Conservation (phyloP, 2,113 vertebrate genomes). For the Cinclus cinclus region DNA sequence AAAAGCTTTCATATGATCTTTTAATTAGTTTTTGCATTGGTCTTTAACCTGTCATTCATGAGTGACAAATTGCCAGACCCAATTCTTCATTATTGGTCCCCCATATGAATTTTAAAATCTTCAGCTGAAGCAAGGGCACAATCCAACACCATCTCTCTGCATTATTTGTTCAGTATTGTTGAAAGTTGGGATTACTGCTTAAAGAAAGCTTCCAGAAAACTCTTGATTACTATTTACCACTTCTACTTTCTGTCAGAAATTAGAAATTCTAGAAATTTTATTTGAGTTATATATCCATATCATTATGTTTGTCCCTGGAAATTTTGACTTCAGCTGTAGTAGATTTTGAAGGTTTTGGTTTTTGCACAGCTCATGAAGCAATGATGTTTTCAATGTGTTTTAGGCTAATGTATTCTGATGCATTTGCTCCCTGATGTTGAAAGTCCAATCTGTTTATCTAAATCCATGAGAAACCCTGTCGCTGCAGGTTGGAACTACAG, state of each 20-base stretch:
- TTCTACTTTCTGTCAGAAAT: not conserved
- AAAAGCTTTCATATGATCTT: not conserved
- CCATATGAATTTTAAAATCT: not conserved
- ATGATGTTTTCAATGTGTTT: not conserved
- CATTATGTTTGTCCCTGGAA: not conserved
- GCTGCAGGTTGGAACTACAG: not conserved
- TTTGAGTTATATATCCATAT: not conserved
- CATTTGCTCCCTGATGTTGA: not conserved
- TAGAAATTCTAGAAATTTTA: not conserved
- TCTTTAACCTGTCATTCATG: not conserved
- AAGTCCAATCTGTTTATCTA: not conserved
- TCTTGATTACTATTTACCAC: not conserved
- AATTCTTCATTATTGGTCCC: not conserved
- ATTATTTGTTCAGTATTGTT: not conserved
- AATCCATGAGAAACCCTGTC: not conserved
- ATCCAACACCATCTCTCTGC: accelerated
- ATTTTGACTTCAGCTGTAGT: not conserved
- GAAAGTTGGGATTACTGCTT: not conserved
- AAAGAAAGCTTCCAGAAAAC: not conserved
- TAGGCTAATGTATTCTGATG: not conserved
- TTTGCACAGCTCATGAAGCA: not conserved
- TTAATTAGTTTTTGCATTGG: not conserved
- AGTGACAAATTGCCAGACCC: not conserved
- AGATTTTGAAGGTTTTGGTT: not conserved
- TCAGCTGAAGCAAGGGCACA: not conserved